Percentiles rank a stretch among this genome's conserved stretches.
Conservation (phyloP, 2,888 invertebrate species). For the Cryptocephalus primarius region DNA sequence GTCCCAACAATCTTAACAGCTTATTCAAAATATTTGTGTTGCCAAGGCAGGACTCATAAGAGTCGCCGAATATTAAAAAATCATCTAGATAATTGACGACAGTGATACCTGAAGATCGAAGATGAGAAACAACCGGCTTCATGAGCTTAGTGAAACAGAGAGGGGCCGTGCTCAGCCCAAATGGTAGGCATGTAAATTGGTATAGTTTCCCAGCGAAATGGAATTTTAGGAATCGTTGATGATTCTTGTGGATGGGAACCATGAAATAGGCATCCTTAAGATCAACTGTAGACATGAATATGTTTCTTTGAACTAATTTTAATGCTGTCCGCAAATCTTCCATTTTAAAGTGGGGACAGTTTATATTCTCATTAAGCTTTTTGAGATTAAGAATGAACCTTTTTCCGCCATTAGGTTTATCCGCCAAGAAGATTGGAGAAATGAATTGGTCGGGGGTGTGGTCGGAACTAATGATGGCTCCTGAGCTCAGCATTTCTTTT, state of each 20-base stretch:
- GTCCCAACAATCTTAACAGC: conserved; percentile 8
- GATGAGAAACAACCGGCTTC: conserved; percentile 10
- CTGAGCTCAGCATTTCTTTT: too few relatives aligned
- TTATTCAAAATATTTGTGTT: background rate
- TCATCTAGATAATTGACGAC: conserved; percentile 15
- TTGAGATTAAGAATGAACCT: conserved; percentile 17
- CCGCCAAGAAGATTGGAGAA: conserved; percentile 14
- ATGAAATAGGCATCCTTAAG: conserved; percentile 14
- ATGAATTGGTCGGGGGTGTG: conserved; percentile 10
- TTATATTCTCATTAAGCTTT: conserved; percentile 13
- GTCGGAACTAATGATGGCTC: background rate
- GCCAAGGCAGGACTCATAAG: conserved; percentile 1
- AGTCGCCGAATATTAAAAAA: conserved; percentile 10
- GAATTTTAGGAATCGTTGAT: conserved; percentile 16
- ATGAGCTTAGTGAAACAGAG: conserved; percentile 19
- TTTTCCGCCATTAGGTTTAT: conserved; percentile 10
- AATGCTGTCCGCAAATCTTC: conserved; percentile 16
- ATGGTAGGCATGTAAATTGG: conserved; percentile 16
- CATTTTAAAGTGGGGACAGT: conserved; percentile 18
- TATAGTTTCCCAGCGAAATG: conserved; percentile 11
- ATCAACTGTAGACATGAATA: conserved; percentile 9
- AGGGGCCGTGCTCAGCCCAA: conserved; percentile 9
- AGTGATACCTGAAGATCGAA: conserved; percentile 8
- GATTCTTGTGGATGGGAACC: conserved; percentile 11
- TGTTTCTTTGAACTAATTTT: conserved; percentile 9